phyloP scores from a whole-genome alignment of 2,888 invertebrate genomes.

The Zeuzera pyrina region DNA sequence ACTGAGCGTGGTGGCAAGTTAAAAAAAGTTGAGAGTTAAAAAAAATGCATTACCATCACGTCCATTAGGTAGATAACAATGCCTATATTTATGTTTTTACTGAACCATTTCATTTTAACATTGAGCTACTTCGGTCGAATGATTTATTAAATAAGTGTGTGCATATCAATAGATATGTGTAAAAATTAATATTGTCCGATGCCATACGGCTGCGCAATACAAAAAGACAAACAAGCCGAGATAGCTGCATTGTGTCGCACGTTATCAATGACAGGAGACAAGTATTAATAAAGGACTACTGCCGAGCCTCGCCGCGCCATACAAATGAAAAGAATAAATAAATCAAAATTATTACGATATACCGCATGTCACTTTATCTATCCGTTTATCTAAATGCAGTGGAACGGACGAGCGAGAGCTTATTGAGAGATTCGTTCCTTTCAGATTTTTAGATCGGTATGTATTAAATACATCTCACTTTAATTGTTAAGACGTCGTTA shows the following conservation, averaged over 20 bases:
- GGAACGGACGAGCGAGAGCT: slow-evolving; percentile 38
- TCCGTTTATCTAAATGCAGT: slow-evolving; percentile 51
- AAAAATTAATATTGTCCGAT: neutral
- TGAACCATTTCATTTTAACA: too few relatives aligned
- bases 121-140: too few relatives aligned
- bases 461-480: neutral
- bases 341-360: slow-evolving; percentile 59
- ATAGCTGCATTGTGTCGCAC: slow-evolving; percentile 28
- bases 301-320: slow-evolving; percentile 34
- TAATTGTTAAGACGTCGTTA: neutral
- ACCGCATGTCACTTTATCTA: slow-evolving; percentile 37
- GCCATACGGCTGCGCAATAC: slow-evolving; percentile 17
- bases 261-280: slow-evolving; percentile 65
- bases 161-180: neutral
- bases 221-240: slow-evolving; percentile 50
- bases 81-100: too few relatives aligned
- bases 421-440: slow-evolving; percentile 38
- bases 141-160: too few relatives aligned
- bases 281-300: slow-evolving; percentile 65
- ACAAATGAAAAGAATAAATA: slow-evolving; percentile 21
- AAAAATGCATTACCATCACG: too few relatives aligned
- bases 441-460: neutral
- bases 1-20: too few relatives aligned
- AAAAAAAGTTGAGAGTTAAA: too few relatives aligned
- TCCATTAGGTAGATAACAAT: too few relatives aligned